Conservation (phyloP, 2,113 vertebrate species). For the Ochotona curzoniae region DNA sequence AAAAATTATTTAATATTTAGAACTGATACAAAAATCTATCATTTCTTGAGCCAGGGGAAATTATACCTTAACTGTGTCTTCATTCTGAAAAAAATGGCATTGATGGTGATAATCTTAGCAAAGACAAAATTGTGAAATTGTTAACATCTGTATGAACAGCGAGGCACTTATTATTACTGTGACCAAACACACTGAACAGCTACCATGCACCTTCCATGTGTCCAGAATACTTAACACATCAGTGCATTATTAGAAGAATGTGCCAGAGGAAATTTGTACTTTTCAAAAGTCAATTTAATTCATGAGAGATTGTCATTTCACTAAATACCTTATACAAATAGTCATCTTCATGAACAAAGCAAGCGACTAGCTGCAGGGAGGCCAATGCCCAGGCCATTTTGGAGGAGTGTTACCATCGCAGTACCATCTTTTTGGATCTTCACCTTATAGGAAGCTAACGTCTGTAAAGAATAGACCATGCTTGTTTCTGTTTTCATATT, state of each 20-base stretch:
- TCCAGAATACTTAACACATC: neutral
- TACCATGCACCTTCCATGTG: neutral
- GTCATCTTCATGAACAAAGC: neutral
- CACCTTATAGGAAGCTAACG: neutral
- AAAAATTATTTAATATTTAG: neutral
- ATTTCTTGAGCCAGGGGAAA: neutral
- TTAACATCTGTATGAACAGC: neutral
- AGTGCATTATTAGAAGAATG: neutral
- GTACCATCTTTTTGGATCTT: neutral
- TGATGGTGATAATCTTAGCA: slow-evolving; percentile 1
- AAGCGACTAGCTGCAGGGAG: neutral
- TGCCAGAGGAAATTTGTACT: slow-evolving; percentile 36
- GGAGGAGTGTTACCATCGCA: neutral
- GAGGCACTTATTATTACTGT: neutral
- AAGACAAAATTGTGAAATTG: slow-evolving; percentile 34
- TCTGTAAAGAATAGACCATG: neutral
- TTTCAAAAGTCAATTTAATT: slow-evolving; percentile 29
- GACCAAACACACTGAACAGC: neutral
- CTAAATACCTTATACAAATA: slow-evolving; percentile 28
- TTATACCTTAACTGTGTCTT: neutral
- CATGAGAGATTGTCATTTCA: neutral
- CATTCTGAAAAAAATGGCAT: neutral
- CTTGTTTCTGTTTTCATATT: neutral
- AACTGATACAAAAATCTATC: neutral
- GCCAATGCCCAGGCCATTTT: neutral